These are phyloP conservation scores for Hirtodrosophila duncani DNA, from an alignment of 2,888 invertebrate genomes.

Conservation along the genomic window DNA sequence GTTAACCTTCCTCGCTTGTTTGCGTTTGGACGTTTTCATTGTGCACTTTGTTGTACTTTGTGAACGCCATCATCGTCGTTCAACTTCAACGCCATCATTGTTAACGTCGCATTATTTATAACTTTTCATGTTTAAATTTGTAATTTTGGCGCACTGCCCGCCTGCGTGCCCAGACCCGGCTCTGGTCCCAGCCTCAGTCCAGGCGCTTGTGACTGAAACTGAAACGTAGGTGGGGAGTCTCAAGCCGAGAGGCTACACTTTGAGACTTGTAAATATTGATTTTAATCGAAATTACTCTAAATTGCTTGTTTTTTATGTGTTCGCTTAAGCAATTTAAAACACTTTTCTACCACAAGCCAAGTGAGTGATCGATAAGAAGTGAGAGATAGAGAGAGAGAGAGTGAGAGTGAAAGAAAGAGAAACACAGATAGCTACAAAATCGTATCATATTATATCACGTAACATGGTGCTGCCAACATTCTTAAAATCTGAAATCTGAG, in stretches of 20 bases:
- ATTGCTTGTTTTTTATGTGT: conserved; percentile 53
- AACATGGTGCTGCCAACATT: too few species aligned
- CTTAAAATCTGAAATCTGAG: too few species aligned
- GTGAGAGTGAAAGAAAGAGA: not conserved
- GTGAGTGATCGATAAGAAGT: conserved; percentile 7
- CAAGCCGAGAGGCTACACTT: too few species aligned
- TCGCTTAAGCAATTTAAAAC: conserved; percentile 59
- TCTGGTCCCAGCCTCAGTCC: too few species aligned
- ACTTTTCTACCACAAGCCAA: conserved; percentile 55
- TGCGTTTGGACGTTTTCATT: conserved; percentile 10
- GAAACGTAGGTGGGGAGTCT: too few species aligned
- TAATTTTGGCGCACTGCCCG: conserved; percentile 53
- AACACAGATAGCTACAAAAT: not conserved
- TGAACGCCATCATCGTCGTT: conserved; percentile 21
- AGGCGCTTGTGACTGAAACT: too few species aligned
- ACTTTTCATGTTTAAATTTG: conserved; percentile 64
- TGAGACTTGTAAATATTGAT: conserved; percentile 71
- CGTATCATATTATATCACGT: too few species aligned
- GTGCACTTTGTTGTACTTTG: not conserved
- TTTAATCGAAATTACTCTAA: conserved; percentile 76
- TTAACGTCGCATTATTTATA: conserved; percentile 64
- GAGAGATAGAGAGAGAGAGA: not conserved
- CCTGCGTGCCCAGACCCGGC: conserved; percentile 2
- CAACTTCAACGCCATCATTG: conserved; percentile 38
- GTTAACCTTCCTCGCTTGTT: too few species aligned